phyloP scores from a whole-genome alignment of 2,888 invertebrate species.

The Pandemis cinnamomeana region DNA sequence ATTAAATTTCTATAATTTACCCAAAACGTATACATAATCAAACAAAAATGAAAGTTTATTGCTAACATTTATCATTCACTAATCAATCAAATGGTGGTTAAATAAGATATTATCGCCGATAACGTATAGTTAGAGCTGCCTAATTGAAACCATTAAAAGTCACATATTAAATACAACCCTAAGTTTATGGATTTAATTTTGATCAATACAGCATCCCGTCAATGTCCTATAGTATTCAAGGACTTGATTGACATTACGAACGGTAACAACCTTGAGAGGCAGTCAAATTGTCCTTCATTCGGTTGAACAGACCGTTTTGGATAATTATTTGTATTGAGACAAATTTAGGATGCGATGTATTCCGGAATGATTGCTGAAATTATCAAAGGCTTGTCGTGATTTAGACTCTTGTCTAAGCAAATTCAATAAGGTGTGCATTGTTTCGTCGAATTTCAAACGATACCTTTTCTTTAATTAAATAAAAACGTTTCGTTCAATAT shows the following conservation, averaged over 20 bases:
- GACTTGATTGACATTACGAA: slow-evolving; percentile 51
- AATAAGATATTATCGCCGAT: not conserved
- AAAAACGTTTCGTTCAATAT: slow-evolving; percentile 12
- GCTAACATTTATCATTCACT: not conserved
- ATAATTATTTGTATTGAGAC: not conserved
- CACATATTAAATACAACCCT: not conserved
- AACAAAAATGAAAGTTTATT: not conserved
- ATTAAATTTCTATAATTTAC: not conserved
- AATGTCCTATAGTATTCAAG: slow-evolving; percentile 47
- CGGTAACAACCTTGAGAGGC: slow-evolving; percentile 51
- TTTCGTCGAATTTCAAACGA: not conserved
- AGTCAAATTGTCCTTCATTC: slow-evolving; percentile 39
- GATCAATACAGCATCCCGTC: slow-evolving; percentile 48
- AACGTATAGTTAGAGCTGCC: not conserved
- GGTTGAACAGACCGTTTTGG: not conserved
- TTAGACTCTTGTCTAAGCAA: not conserved
- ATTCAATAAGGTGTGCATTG: slow-evolving; percentile 12
- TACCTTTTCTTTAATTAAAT: slow-evolving; percentile 22
- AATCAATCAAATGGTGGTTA: not conserved
- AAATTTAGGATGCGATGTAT: not conserved
- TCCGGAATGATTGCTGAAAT: not conserved
- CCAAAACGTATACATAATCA: not conserved
- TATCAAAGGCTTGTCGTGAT: slow-evolving; percentile 1
- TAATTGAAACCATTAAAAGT: not conserved
- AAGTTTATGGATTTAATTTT: slow-evolving; percentile 45